Conservation (phyloP, 1,140 invertebrate genomes). For the Drosophila lowei region DNA sequence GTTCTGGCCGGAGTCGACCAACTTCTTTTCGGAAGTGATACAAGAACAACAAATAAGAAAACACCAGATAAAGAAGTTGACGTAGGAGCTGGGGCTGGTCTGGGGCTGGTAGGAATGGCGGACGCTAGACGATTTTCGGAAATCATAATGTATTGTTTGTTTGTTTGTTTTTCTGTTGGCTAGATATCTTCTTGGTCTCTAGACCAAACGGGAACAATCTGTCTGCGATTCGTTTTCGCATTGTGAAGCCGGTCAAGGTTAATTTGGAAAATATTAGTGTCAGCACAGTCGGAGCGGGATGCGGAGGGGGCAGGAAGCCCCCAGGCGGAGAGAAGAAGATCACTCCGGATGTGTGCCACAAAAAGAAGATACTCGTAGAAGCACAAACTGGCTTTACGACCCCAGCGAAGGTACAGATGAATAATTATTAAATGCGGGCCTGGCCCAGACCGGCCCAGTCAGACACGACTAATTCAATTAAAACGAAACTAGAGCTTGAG, state of each 20-base stretch:
- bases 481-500: slow-evolving; percentile 39
- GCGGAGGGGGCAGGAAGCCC: slow-evolving; percentile 20
- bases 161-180: slow-evolving; percentile 5
- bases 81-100: neutral
- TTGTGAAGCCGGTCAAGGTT: slow-evolving; percentile 79
- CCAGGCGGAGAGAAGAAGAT: slow-evolving; percentile 50
- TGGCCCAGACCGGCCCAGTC: slow-evolving; percentile 26
- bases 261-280: slow-evolving; percentile 71
- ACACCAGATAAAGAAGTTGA: slow-evolving; percentile 1
- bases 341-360: slow-evolving; percentile 74
- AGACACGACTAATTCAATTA: slow-evolving; percentile 61
- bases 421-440: slow-evolving; percentile 42
- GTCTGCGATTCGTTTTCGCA: slow-evolving; percentile 58
- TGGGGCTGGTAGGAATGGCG: slow-evolving; percentile 28
- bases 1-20: slow-evolving; percentile 54
- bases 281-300: slow-evolving; percentile 5
- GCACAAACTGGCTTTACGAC: slow-evolving; percentile 49
- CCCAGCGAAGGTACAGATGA: slow-evolving; percentile 31
- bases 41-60: slow-evolving; percentile 3
- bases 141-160: slow-evolving; percentile 61
- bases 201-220: slow-evolving; percentile 57
- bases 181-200: slow-evolving; percentile 27
- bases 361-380: slow-evolving; percentile 35
- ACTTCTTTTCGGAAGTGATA: slow-evolving; percentile 66
- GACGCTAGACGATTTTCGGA: slow-evolving; percentile 55